Percentiles rank a stretch among this genome's conserved stretches.
Conservation (phyloP, 2,888 invertebrate genomes). For the Teleiodes luculella region DNA sequence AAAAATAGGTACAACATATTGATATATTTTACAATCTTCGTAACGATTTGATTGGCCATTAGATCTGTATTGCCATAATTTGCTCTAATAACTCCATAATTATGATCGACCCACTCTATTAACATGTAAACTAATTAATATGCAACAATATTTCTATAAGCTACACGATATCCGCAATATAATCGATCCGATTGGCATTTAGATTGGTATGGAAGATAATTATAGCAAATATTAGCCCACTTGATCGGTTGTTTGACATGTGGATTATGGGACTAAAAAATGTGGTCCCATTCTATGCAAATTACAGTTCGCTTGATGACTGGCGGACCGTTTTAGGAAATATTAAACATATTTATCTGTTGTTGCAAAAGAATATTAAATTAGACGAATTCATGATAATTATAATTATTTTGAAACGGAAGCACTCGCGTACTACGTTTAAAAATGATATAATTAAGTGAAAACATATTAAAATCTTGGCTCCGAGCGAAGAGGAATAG, state of each 20-base stretch:
- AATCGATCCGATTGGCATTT: constrained; percentile 1
- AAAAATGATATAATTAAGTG: no score
- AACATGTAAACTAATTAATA: constrained; percentile 1
- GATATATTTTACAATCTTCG: background rate
- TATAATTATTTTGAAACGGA: no score
- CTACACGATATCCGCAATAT: background rate
- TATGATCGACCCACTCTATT: background rate
- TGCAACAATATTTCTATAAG: background rate
- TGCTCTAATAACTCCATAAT: background rate
- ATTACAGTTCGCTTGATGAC: background rate
- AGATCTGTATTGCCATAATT: background rate
- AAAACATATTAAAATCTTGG: no score
- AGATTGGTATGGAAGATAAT: background rate
- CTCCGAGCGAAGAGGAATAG: no score
- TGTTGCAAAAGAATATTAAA: no score
- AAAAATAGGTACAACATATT: no score
- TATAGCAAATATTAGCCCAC: background rate
- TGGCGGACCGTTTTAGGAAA: background rate
- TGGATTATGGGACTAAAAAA: background rate
- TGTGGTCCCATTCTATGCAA: background rate
- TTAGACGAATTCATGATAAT: no score
- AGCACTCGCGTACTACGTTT: no score
- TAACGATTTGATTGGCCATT: background rate
- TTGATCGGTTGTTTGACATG: background rate
- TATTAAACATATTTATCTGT: no score